Conservation (phyloP, 1,140 invertebrate genomes). For the Drosophila triauraria region DNA sequence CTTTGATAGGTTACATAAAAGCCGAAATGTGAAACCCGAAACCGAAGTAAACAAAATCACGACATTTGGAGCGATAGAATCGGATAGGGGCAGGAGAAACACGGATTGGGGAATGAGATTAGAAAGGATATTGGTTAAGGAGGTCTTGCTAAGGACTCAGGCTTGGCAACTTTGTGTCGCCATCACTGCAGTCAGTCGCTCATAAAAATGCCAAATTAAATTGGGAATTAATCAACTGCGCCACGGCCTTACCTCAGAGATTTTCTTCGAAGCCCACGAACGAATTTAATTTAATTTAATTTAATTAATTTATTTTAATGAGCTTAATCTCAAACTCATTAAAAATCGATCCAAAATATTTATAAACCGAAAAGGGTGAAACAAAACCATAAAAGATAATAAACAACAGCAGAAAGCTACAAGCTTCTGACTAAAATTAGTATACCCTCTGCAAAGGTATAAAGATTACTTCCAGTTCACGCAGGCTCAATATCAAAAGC, state of each 20-base stretch:
- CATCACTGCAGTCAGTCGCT: no score
- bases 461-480: background rate
- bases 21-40: conserved; percentile 35
- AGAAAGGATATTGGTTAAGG: no score
- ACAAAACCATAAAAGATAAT: background rate
- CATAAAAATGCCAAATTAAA: no score
- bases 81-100: background rate
- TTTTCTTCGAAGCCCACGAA: no score
- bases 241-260: no score
- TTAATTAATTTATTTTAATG: no score
- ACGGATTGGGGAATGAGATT: no score
- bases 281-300: no score
- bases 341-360: conserved; percentile 2
- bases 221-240: conserved; percentile 70
- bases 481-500: background rate
- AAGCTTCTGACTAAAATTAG: no score
- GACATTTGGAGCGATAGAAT: conserved; percentile 19
- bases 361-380: background rate
- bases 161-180: no score
- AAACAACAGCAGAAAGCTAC: background rate
- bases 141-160: background rate
- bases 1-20: conserved; percentile 42
- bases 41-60: conserved; percentile 38
- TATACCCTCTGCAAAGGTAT: no score
- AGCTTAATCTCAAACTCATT: conserved; percentile 16